Base-by-base conservation (phyloP, 2,888 invertebrate species). In the Amphimallon solstitiale region DNA sequence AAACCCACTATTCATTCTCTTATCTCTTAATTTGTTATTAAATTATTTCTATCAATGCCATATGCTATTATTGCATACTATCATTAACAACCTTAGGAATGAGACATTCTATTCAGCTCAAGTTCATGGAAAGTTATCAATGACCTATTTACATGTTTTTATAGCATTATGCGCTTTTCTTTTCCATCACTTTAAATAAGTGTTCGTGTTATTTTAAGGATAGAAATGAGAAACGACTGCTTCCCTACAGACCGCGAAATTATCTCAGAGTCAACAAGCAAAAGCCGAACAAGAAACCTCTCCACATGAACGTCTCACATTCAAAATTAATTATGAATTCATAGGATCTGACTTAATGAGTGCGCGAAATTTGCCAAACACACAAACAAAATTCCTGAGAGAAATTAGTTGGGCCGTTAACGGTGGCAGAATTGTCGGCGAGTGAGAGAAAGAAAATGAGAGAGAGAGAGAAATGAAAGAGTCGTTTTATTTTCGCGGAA, bases 401-500 rank as follows among this genome's bases (percentile, higher is more conserved):
- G 43, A 29, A 40, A 59, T 43, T 59, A 59, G 43, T 43, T 43
- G 23, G 34, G 7, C 56, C 43, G 56, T 43, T 59, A 59, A 29
- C 45, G 17, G 40, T 60, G n/a, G 49, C 68, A 61, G 54, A 63
- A 64, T 56, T 64, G 43, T 56, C 6, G 12, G 17, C 12, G 29
- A 34, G 65, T 60, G 29, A 29, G 29, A 29, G 29, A 29, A 4
- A 23, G 52, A n/a, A n/a, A n/a, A n/a, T n/a, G n/a, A n/a, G n/a
- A n/a, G n/a, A n/a, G n/a, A n/a, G n/a, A n/a, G n/a, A n/a, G n/a
- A n/a, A n/a, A n/a, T n/a, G n/a, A n/a, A n/a, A n/a, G n/a, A n/a
- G 63, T 67, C 64, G 65, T 67, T 63, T 67, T 68, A 69, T 70
- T 69, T 68, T 65, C 68, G 46, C 59, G 51, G 66, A 59, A 71